Evolutionary conservation across 1,140 invertebrate genomes (phyloP).

Genomic region (Acromyrmex echinatior): DNA sequence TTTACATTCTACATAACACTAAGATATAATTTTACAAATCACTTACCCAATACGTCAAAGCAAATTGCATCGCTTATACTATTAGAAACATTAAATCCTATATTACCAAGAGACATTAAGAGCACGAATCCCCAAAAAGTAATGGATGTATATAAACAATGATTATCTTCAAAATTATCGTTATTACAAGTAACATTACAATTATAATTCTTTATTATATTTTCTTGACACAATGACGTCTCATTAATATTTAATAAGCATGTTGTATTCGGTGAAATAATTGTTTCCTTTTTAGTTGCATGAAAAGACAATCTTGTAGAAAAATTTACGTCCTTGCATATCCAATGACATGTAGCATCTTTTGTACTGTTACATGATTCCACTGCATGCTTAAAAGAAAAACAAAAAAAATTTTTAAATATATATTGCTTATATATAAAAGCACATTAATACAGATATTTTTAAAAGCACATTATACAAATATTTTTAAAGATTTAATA

Average conservation of each 20-base stretch:
- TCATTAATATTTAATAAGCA: constrained; percentile 71
- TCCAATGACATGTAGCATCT: constrained; percentile 74
- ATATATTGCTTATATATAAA: neutral
- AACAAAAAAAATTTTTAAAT: constrained; percentile 21
- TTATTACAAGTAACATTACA: constrained; percentile 72
- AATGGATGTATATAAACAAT: constrained; percentile 86
- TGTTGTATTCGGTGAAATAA: constrained; percentile 75
- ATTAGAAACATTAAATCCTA: constrained; percentile 93
- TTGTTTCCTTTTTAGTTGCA: constrained; percentile 16
- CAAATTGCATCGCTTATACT: constrained; percentile 93
- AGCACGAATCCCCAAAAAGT: constrained; percentile 92
- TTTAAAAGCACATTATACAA: neutral
- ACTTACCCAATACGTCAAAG: constrained; percentile 92
- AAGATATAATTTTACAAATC: constrained; percentile 16
- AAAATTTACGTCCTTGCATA: constrained; percentile 72
- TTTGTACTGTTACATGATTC: constrained; percentile 49
- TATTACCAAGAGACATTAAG: constrained; percentile 90
- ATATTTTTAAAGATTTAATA: constrained; percentile 1
- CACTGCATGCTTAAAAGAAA: constrained; percentile 66
- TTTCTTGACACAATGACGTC: constrained; percentile 49
- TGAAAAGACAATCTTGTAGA: constrained; percentile 67
- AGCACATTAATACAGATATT: neutral
- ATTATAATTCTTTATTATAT: neutral
- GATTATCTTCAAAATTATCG: constrained; percentile 69
- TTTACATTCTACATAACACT: neutral